Evolutionary conservation across 2,888 invertebrate genomes (phyloP).

Genomic region (Ischnus inquisitorius): DNA sequence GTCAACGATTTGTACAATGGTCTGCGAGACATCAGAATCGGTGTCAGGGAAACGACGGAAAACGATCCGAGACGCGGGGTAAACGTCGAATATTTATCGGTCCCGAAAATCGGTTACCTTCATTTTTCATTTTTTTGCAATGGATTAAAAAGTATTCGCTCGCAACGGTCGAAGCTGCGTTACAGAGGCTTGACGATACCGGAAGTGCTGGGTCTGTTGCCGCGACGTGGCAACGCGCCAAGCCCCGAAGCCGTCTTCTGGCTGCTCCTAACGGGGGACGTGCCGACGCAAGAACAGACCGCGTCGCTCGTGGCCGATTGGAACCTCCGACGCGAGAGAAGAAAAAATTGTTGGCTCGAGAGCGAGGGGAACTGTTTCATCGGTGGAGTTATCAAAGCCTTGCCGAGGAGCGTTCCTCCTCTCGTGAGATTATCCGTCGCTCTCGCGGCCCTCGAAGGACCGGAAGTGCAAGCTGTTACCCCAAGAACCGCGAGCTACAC

Average conservation of each 20-base stretch:
- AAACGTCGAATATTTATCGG: constrained; percentile 28
- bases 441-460: constrained; percentile 75
- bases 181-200: constrained; percentile 81
- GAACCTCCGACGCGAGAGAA: constrained; percentile 76
- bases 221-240: constrained; percentile 79
- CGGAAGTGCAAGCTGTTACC: constrained; percentile 69
- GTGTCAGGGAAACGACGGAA: constrained; percentile 79
- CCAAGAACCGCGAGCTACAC: constrained; percentile 71
- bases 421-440: constrained; percentile 77
- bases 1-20: constrained; percentile 80
- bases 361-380: constrained; percentile 73
- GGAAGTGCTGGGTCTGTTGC: constrained; percentile 77
- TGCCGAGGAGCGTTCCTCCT: constrained; percentile 76
- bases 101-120: not conserved
- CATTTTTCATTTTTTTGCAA: not conserved
- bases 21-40: constrained; percentile 75
- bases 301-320: constrained; percentile 79
- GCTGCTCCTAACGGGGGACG: constrained; percentile 81
- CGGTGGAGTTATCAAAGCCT: constrained; percentile 72
- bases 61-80: constrained; percentile 77
- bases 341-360: constrained; percentile 76
- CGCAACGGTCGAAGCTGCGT: constrained; percentile 71
- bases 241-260: constrained; percentile 81
- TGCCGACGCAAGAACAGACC: constrained; percentile 80
- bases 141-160: not conserved